These are phyloP conservation scores for Metopolophium dirhodum DNA, from an alignment of 1,140 invertebrate genomes.

Conservation along the genomic window DNA sequence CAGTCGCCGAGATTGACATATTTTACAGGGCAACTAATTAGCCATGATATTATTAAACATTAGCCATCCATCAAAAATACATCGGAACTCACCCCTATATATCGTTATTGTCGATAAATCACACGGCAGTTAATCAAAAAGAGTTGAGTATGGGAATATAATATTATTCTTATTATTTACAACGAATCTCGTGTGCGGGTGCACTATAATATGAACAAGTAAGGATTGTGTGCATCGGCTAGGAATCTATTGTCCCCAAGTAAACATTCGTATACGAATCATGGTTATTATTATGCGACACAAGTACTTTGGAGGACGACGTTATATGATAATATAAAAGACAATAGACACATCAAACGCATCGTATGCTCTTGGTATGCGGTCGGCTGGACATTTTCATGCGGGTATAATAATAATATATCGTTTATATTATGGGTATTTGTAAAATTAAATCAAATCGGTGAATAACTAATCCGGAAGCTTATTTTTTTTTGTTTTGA, in stretches of 20 bases:
- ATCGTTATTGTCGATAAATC: not conserved
- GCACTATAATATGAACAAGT: not conserved
- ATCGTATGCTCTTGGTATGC: not conserved
- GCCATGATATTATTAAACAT: not conserved
- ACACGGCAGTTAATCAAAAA: not conserved
- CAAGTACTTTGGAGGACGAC: not conserved
- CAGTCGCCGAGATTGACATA: not conserved
- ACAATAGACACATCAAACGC: conserved; percentile 5
- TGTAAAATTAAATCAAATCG: not conserved
- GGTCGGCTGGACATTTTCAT: not conserved
- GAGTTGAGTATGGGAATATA: not conserved
- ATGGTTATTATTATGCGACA: not conserved
- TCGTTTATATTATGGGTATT: not conserved
- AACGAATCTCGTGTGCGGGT: not conserved
- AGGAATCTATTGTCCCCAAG: not conserved
- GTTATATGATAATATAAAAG: not conserved
- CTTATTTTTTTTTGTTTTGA: not conserved
- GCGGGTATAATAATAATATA: not conserved
- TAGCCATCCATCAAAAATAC: not conserved
- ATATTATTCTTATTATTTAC: not conserved
- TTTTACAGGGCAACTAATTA: not conserved
- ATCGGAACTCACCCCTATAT: not conserved
- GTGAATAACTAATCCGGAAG: not conserved
- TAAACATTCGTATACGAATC: not conserved
- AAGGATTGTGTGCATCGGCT: not conserved